Evolutionary conservation across 2,888 invertebrate species (phyloP).

Genomic region (Esperia sulphurella): DNA sequence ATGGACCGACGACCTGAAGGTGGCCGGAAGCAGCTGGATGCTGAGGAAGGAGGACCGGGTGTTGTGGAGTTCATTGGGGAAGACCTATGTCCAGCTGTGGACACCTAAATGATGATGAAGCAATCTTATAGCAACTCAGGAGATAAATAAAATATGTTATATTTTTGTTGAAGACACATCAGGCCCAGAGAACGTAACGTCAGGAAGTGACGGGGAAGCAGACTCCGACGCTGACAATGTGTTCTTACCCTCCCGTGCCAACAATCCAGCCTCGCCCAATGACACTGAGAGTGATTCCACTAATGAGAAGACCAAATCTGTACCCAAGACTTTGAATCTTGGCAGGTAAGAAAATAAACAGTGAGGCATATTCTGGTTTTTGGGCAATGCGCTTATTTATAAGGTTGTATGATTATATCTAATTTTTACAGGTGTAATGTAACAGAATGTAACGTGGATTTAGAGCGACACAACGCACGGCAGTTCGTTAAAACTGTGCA

Average conservation of each 20-base stretch:
- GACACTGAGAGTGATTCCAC: slow-evolving; percentile 34
- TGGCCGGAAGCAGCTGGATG: too few species aligned
- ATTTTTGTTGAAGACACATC: slow-evolving; percentile 56
- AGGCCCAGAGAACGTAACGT: slow-evolving; percentile 83
- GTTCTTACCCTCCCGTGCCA: slow-evolving; percentile 65
- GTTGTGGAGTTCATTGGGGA: too few species aligned
- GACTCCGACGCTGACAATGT: slow-evolving; percentile 75
- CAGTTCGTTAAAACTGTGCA: slow-evolving; percentile 89
- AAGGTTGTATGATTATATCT: background rate
- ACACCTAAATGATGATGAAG: too few species aligned
- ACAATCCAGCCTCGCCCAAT: slow-evolving; percentile 42
- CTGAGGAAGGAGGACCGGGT: too few species aligned
- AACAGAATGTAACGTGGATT: slow-evolving; percentile 86
- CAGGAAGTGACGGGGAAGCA: slow-evolving; percentile 68
- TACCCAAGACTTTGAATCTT: slow-evolving; percentile 69
- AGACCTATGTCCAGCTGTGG: too few species aligned
- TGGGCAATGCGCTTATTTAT: background rate
- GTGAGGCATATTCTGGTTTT: background rate
- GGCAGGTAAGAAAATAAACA: slow-evolving; percentile 44
- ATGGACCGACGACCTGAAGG: too few species aligned
- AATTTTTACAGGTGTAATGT: slow-evolving; percentile 57
- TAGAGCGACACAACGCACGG: slow-evolving; percentile 91
- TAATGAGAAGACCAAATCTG: slow-evolving; percentile 46
- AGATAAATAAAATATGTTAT: too few species aligned
- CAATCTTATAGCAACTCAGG: too few species aligned